Conservation (phyloP, 2,888 invertebrate species). For the Junonia oenone region DNA sequence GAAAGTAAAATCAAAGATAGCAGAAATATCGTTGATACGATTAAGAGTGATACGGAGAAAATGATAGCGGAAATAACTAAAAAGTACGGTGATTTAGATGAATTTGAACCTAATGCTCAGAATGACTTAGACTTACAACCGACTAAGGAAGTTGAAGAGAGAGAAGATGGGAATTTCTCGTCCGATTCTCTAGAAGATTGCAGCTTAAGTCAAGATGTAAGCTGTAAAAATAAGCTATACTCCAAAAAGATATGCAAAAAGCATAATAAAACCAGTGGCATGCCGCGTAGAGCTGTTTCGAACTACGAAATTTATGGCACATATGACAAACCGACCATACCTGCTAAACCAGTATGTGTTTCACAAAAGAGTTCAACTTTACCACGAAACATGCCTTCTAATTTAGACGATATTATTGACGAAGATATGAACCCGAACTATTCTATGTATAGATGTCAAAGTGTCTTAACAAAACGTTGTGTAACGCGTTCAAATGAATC, state of each 20-base stretch:
- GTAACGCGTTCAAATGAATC: conserved; percentile 81
- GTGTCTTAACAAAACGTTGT: conserved; percentile 75
- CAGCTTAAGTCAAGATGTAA: conserved; percentile 77
- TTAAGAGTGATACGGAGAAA: conserved; percentile 82
- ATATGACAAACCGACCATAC: conserved; percentile 59
- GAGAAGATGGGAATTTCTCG: conserved; percentile 86
- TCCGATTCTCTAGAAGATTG: conserved; percentile 89
- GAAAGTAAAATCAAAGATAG: conserved; percentile 64
- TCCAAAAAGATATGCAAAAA: conserved; percentile 77
- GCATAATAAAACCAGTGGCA: conserved; percentile 64
- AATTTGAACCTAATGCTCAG: conserved; percentile 53
- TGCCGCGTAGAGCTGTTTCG: conserved; percentile 85
- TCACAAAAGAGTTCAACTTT: conserved; percentile 70
- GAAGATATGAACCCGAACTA: conserved; percentile 66
- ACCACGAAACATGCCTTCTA: conserved; percentile 75
- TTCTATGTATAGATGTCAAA: conserved; percentile 69
- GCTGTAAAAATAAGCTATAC: conserved; percentile 70
- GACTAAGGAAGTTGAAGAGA: conserved; percentile 54
- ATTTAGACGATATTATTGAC: conserved; percentile 72
- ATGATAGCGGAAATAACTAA: conserved; percentile 83
- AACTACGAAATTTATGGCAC: conserved; percentile 86
- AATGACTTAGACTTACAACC: conserved; percentile 62
- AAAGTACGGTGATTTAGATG: conserved; percentile 82
- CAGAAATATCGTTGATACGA: conserved; percentile 80
- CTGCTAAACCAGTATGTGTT: conserved; percentile 57